Evolutionary conservation across 2,888 invertebrate species (phyloP), one percentile per base, ranked within the genome.

Genomic region (Caenorhabditis sulstoni): DNA sequence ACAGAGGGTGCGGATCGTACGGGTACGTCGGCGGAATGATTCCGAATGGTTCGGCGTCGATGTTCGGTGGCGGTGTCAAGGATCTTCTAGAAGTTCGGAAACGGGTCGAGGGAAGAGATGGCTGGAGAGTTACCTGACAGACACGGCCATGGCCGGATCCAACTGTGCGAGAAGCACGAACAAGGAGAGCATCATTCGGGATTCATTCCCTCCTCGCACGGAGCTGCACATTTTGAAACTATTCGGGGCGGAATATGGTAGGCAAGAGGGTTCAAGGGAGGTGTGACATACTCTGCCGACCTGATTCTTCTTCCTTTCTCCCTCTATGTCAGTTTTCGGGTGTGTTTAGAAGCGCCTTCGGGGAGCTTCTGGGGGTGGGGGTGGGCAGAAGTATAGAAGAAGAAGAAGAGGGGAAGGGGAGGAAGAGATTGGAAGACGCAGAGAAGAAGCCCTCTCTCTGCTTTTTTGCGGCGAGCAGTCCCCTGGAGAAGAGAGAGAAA

Each of bases 141-240:
- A 78, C 22, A 5, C 16, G 39, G 71, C 71, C 3, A 67, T 37
- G 1, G 50, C 18, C 41, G 71, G 66, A 67, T 78, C 73, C 39
- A 78, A 16, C 9, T 73, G 67, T 12, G 67, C 52, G 23, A 78
- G 47, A 8, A 78, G 66, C 39, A 73, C 29, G 52, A 78, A 58
- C 22, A 78, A 41, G 14, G 78, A 73, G 14, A 78, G 55, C 39
- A 78, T 73, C 76, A 76, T 76, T 20, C 18, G 44, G 55, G 61
- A 70, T 70, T 47, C 61, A 29, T 29, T 29, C 29, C 29, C 29
- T 29, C 47, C 49, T 62, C 62, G n/a, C 52, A 41, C 59, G 44
- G 23, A 11, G 45, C 47, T 55, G 39, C 62, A 70, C 62, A 22
- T 53, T 70, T 66, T 53, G 29, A 35, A 22, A 55, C n/a, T n/a